Conservation (phyloP, 2,113 vertebrate genomes). For the Rousettus leschenaultii region DNA sequence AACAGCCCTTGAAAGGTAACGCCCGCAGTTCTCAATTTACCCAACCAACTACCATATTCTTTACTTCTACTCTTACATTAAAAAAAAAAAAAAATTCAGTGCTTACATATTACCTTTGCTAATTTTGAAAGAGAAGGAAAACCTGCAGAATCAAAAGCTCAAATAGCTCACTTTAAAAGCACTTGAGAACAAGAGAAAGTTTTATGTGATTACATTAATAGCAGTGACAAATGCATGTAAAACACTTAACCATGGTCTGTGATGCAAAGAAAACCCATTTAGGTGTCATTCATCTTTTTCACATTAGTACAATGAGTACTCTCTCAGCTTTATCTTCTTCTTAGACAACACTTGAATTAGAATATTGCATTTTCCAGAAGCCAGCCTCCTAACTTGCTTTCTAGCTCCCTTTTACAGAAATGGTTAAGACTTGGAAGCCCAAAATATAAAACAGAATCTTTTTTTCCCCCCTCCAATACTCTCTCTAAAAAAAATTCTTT, state of each 20-base stretch:
- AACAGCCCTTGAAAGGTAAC: slow-evolving; percentile 47
- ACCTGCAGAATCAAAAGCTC: slow-evolving; percentile 61
- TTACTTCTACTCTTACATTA: slow-evolving; percentile 57
- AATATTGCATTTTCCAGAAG: slow-evolving; percentile 39
- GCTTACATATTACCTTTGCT: slow-evolving; percentile 59
- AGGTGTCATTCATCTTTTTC: slow-evolving; percentile 63
- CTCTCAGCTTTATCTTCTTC: slow-evolving; percentile 41
- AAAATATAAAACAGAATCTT: not conserved
- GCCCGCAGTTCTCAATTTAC: slow-evolving; percentile 48
- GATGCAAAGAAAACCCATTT: slow-evolving; percentile 69
- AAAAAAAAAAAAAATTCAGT: slow-evolving; percentile 30
- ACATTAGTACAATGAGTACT: slow-evolving; percentile 64
- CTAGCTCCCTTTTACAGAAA: not conserved
- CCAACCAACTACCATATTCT: slow-evolving; percentile 31
- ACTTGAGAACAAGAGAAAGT: slow-evolving; percentile 60
- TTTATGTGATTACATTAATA: slow-evolving; percentile 75
- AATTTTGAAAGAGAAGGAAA: slow-evolving; percentile 73
- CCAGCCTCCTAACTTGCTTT: not conserved
- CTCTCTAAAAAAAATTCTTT: not conserved
- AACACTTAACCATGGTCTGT: slow-evolving; percentile 64
- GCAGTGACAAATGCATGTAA: slow-evolving; percentile 66
- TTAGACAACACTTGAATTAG: slow-evolving; percentile 46
- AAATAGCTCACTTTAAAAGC: slow-evolving; percentile 68
- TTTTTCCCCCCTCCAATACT: not conserved
- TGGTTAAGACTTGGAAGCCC: not conserved